Percentiles rank a stretch among this genome's conserved stretches.
Evolutionary conservation across 2,797 vertebrate genomes (phyloP).

Genomic region (Poeciliopsis turneri): DNA sequence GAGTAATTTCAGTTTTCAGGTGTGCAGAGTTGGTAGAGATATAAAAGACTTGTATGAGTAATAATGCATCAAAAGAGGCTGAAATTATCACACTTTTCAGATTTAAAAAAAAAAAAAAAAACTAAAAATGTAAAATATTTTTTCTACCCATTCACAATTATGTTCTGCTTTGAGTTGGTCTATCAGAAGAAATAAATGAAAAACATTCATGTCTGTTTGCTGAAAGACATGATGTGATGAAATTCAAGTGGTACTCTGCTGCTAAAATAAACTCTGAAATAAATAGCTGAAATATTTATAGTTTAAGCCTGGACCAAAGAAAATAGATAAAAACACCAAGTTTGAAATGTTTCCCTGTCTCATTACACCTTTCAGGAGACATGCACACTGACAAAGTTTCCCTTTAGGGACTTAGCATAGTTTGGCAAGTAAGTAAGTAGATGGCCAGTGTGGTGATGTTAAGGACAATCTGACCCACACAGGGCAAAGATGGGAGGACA

Average conservation of each 20-base stretch:
- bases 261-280: neutral
- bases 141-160: neutral
- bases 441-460: neutral
- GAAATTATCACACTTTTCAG: neutral
- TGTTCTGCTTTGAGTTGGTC: neutral
- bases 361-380: neutral
- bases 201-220: neutral
- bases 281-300: neutral
- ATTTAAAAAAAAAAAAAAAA: neutral
- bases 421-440: conserved; percentile 31
- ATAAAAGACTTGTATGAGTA: neutral
- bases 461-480: conserved; percentile 33
- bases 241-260: neutral
- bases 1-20: neutral
- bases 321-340: neutral
- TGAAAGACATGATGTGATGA: neutral
- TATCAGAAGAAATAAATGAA: neutral
- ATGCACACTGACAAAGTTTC: conserved; percentile 13
- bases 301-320: neutral
- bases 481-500: conserved; percentile 57
- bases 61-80: neutral
- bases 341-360: neutral
- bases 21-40: neutral
- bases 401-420: conserved; percentile 33
- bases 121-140: neutral